A percentile compares a stretch with the other conserved stretches of the same genome.
Evolutionary conservation across 2,113 vertebrate genomes (phyloP).

Genomic region (Procavia capensis): DNA sequence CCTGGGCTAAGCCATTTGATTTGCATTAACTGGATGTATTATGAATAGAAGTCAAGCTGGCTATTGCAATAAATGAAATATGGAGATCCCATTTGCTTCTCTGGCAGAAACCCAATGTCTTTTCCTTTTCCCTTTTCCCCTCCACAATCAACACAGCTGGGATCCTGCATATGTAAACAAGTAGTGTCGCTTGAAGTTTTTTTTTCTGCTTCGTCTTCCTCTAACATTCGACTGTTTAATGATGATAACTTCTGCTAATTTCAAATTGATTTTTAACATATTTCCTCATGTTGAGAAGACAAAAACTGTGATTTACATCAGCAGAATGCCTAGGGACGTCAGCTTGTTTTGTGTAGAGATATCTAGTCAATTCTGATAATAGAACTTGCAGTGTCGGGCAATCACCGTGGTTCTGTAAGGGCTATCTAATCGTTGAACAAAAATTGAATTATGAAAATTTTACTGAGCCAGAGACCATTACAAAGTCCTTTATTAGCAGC

Average conservation of each 20-base stretch:
- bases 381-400: background rate
- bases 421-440: conserved; percentile 60
- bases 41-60: conserved; percentile 75
- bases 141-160: conserved; percentile 70
- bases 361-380: conserved; percentile 25
- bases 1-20: conserved; percentile 73
- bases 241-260: conserved; percentile 27
- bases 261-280: background rate
- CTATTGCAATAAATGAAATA: conserved; percentile 72
- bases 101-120: conserved; percentile 71
- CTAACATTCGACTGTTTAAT: background rate
- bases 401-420: conserved; percentile 45
- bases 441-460: conserved; percentile 62
- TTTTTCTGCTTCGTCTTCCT: too few relatives aligned
- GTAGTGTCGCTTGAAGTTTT: background rate
- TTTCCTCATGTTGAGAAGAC: background rate
- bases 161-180: background rate
- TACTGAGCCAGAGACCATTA: conserved; percentile 27
- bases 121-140: conserved; percentile 59
- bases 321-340: background rate
- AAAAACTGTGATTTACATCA: background rate
- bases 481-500: background rate
- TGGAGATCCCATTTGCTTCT: conserved; percentile 76
- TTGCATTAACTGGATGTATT: conserved; percentile 76
- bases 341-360: background rate